Percentiles rank a stretch among this genome's conserved stretches.
phyloP scores from a whole-genome alignment of 2,113 vertebrate species.

The Carassius gibelio region DNA sequence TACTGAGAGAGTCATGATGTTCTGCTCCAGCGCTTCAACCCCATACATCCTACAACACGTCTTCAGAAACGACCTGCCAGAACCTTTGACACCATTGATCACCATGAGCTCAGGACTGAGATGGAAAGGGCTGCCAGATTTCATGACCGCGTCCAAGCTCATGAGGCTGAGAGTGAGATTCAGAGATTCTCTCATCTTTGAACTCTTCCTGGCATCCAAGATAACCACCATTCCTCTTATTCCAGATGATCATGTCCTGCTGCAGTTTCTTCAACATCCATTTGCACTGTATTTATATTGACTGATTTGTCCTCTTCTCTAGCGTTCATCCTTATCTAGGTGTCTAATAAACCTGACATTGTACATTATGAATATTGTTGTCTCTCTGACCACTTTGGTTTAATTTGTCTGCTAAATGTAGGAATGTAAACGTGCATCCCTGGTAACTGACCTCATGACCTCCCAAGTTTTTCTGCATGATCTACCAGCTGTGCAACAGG shows the following conservation, averaged over 20 bases:
- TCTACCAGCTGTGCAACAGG: no score
- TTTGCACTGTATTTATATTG: no score
- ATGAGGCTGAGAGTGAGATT: neutral
- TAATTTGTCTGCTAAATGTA: no score
- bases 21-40: neutral
- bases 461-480: no score
- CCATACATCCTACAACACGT: neutral
- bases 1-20: conserved; percentile 4
- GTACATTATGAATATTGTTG: no score
- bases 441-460: no score
- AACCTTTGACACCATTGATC: neutral
- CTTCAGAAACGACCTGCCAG: neutral
- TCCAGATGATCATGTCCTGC: neutral
- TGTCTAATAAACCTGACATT: no score
- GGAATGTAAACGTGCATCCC: no score
- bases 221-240: neutral
- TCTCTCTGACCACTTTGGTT: no score
- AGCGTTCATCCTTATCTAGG: no score
- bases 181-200: neutral
- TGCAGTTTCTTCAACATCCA: neutral
- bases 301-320: no score
- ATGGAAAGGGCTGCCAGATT: neutral
- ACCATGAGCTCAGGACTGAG: neutral
- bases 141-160: neutral
- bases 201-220: neutral